Evolutionary conservation across 1,140 invertebrate species (phyloP).

Genomic region (Cherax quadricarinatus): DNA sequence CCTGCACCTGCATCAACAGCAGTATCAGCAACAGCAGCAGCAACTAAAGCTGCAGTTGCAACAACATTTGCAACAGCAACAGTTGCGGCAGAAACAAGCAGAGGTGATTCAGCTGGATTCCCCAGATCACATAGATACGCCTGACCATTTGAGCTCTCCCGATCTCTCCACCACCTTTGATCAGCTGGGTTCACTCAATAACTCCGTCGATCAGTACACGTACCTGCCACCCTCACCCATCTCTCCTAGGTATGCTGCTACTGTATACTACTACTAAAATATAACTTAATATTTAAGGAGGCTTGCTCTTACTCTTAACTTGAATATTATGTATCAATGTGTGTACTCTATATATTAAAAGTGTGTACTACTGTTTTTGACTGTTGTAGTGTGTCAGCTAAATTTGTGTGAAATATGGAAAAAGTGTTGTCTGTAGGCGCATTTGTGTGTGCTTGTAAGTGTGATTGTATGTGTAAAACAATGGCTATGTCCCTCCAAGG

Average conservation of each 20-base stretch:
- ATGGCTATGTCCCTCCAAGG: no score
- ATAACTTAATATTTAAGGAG: conserved; percentile 17
- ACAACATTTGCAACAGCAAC: conserved; percentile 59
- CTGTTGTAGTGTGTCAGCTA: no score
- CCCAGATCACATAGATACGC: conserved; percentile 69
- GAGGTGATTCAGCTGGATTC: conserved; percentile 70
- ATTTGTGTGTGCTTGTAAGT: no score
- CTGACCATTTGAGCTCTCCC: conserved; percentile 70
- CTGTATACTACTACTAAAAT: neutral
- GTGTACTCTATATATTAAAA: neutral
- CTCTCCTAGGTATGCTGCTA: conserved; percentile 62
- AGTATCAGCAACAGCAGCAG: conserved; percentile 68
- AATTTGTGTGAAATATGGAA: no score
- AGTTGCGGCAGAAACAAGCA: conserved; percentile 48
- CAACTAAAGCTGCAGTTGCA: conserved; percentile 62
- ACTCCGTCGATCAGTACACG: conserved; percentile 71
- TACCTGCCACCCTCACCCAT: conserved; percentile 73
- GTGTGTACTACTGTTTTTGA: neutral
- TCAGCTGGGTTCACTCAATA: conserved; percentile 68
- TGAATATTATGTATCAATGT: neutral
- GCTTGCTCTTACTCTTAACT: conserved; percentile 46
- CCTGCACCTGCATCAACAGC: conserved; percentile 65
- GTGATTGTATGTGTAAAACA: no score
- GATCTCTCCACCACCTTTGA: conserved; percentile 72
- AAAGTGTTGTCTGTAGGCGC: no score